A percentile compares a stretch with the other conserved stretches of the same genome.
Conservation (phyloP, 2,113 vertebrate species). For the Eudyptes chrysolophus region DNA sequence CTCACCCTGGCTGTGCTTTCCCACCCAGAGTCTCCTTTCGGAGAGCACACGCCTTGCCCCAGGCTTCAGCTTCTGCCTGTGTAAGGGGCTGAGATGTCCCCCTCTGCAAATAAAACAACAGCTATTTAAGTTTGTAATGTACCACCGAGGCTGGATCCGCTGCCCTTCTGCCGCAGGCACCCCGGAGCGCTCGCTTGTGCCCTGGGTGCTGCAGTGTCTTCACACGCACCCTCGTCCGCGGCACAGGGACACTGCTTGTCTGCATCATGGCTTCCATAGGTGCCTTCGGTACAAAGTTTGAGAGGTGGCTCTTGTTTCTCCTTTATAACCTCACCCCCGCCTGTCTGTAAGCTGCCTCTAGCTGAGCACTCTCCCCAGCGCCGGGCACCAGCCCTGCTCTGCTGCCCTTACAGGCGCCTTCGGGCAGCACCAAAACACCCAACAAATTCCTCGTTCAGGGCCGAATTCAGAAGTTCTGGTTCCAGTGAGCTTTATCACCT, state of each 20-base stretch:
- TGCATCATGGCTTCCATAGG: not conserved
- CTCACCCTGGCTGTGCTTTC: not conserved
- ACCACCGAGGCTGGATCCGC: fast-evolving
- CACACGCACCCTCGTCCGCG: not conserved
- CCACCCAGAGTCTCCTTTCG: not conserved
- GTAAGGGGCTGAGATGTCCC: not conserved
- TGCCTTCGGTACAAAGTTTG: not conserved
- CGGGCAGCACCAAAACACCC: not conserved
- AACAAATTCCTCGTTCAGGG: no score
- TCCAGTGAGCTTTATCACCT: not conserved
- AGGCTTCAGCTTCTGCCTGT: not conserved
- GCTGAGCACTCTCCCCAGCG: not conserved
- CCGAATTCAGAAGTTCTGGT: not conserved
- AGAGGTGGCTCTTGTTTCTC: constrained; percentile 28
- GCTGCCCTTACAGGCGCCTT: no score
- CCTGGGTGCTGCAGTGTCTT: not conserved
- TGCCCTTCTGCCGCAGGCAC: fast-evolving
- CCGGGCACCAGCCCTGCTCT: not conserved
- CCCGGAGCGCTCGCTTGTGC: fast-evolving
- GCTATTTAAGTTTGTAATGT: not conserved
- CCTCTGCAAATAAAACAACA: not conserved
- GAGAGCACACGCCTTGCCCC: not conserved
- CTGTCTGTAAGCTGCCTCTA: not conserved
- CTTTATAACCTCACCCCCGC: constrained; percentile 35
- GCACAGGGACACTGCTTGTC: not conserved